Evolutionary conservation across 1,140 invertebrate species (phyloP).

Genomic region (Zaprionus capensis): DNA sequence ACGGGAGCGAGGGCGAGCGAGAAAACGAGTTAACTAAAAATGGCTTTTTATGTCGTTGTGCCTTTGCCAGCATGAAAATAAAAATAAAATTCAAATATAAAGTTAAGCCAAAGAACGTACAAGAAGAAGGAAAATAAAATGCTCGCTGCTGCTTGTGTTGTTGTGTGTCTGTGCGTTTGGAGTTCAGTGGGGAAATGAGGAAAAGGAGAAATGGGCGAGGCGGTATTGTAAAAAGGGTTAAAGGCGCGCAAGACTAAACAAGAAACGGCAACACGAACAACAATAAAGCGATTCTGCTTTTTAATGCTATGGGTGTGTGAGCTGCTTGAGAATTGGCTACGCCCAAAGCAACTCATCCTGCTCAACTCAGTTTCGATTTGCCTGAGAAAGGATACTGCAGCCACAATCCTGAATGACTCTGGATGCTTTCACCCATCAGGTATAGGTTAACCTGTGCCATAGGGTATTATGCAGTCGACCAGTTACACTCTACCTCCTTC

Average conservation of each 20-base stretch:
- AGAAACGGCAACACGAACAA: conserved; percentile 42
- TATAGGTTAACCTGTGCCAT: neutral
- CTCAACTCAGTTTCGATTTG: conserved; percentile 8
- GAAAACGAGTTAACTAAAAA: conserved; percentile 67
- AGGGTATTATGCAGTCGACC: conserved; percentile 21
- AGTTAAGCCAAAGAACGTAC: conserved; percentile 77
- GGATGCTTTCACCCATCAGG: neutral
- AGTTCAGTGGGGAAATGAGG: conserved; percentile 11
- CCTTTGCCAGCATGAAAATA: conserved; percentile 77
- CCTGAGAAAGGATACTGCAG: neutral
- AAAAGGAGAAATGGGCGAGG: neutral
- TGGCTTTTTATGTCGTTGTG: conserved; percentile 77
- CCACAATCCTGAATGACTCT: neutral
- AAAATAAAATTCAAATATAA: conserved; percentile 83
- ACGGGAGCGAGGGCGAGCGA: neutral
- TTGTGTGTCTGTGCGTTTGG: conserved; percentile 9
- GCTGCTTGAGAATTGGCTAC: conserved; percentile 30
- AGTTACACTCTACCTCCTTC: neutral
- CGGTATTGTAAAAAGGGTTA: conserved; percentile 70
- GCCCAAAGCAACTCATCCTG: conserved; percentile 16
- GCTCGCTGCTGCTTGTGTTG: conserved; percentile 26
- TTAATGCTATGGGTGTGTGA: conserved; percentile 69
- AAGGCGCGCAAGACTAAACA: conserved; percentile 55
- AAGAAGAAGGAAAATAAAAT: conserved; percentile 72
- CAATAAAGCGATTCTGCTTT: conserved; percentile 75